Percentiles rank a stretch among this genome's conserved stretches.
Evolutionary conservation across 2,797 vertebrate species (phyloP).

Genomic region (Girardinus metallicus): DNA sequence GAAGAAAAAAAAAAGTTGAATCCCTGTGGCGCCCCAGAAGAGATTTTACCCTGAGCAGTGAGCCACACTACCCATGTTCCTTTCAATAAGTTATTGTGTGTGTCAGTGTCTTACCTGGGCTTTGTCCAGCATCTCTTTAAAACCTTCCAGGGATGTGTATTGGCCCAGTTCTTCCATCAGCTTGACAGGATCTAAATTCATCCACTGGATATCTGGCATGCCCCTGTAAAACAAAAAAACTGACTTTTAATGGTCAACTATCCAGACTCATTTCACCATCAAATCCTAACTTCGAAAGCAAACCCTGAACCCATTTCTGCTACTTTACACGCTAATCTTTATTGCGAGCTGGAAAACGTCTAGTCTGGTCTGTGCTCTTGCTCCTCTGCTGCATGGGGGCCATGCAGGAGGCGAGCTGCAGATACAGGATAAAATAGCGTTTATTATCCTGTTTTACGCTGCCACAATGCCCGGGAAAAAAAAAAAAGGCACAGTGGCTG

Average conservation of each 20-base stretch:
- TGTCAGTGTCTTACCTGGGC: slow-evolving; percentile 84
- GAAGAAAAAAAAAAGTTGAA: slow-evolving; percentile 3
- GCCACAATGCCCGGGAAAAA: slow-evolving; percentile 82
- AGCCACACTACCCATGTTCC: neutral
- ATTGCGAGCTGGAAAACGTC: slow-evolving; percentile 21
- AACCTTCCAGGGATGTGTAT: slow-evolving; percentile 93
- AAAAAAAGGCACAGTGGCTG: slow-evolving; percentile 68
- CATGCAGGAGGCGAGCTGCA: slow-evolving; percentile 64
- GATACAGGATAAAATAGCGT: slow-evolving; percentile 89
- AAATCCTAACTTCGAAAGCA: slow-evolving; percentile 14
- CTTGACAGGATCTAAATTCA: slow-evolving; percentile 95
- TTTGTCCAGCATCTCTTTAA: slow-evolving; percentile 96
- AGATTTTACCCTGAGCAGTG: neutral
- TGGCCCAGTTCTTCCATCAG: slow-evolving; percentile 95
- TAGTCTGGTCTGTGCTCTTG: slow-evolving; percentile 21
- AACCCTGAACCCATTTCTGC: neutral
- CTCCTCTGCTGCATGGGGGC: slow-evolving; percentile 27
- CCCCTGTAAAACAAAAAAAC: slow-evolving; percentile 80
- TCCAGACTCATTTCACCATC: slow-evolving; percentile 9
- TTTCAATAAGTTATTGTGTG: slow-evolving; percentile 6
- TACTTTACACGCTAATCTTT: slow-evolving; percentile 14
- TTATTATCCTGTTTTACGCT: slow-evolving; percentile 94
- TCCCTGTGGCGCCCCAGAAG: neutral
- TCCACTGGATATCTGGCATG: slow-evolving; percentile 96
- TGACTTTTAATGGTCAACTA: slow-evolving; percentile 17